Conservation (phyloP, 2,113 vertebrate species). For the Misgurnus mizolepis region DNA sequence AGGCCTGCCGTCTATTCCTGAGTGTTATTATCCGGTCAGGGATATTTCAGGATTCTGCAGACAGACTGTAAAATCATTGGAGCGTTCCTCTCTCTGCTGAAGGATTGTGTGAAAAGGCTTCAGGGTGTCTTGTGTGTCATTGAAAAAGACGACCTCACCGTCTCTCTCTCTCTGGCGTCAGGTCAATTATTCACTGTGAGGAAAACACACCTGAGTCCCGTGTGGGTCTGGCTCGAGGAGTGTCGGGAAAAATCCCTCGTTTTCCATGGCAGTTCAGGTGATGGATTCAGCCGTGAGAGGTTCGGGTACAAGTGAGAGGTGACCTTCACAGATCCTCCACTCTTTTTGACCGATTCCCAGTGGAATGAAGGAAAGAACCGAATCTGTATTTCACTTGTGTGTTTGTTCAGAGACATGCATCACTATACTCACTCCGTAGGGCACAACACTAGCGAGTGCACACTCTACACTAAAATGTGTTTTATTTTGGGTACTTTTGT, state of each 20-base stretch:
- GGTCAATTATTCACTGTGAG: conserved; percentile 77
- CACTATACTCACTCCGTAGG: not conserved
- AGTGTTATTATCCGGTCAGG: conserved; percentile 34
- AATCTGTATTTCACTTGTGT: conserved; percentile 66
- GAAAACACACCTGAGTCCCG: conserved; percentile 75
- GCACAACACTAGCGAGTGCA: not conserved
- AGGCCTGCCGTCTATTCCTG: not conserved
- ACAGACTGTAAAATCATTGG: not conserved
- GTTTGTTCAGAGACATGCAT: conserved; percentile 54
- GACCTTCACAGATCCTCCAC: conserved; percentile 64
- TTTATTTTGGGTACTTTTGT: too few species aligned
- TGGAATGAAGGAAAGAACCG: conserved; percentile 25
- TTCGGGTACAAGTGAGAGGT: conserved; percentile 68
- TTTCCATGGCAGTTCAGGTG: conserved; percentile 72
- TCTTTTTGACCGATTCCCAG: conserved; percentile 63
- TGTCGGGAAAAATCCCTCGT: conserved; percentile 67
- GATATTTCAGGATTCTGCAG: not conserved
- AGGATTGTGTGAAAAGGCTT: conserved; percentile 44
- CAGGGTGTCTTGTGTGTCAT: conserved; percentile 71
- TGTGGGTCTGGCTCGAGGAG: conserved; percentile 62
- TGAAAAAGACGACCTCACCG: conserved; percentile 65
- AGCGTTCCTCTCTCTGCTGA: not conserved
- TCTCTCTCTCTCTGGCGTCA: conserved; percentile 66
- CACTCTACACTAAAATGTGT: not conserved
- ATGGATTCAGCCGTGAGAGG: conserved; percentile 76